phyloP scores from a whole-genome alignment of 2,888 invertebrate species.

The Lordiphosa fenestrarum region DNA sequence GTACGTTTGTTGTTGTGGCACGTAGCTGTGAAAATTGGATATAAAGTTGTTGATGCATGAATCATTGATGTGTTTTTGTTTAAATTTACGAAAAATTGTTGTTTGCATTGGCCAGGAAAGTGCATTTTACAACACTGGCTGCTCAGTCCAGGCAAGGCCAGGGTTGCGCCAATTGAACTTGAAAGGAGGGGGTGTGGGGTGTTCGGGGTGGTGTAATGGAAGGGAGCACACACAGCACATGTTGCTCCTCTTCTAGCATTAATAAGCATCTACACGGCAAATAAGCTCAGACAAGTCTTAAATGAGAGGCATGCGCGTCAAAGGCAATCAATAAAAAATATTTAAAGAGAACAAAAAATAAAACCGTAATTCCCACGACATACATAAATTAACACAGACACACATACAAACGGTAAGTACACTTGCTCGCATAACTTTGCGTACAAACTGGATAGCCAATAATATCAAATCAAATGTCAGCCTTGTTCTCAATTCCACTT shows the following conservation, averaged over 20 bases:
- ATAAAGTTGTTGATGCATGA: slow-evolving; percentile 47
- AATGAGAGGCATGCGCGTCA: slow-evolving; percentile 31
- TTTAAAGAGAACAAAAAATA: slow-evolving; percentile 22
- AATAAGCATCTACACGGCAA: slow-evolving; percentile 3
- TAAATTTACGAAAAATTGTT: slow-evolving; percentile 49
- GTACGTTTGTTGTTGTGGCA: slow-evolving; percentile 36
- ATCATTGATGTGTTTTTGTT: slow-evolving; percentile 38
- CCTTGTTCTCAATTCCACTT: too few species aligned
- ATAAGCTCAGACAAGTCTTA: neutral
- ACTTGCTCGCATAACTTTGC: neutral
- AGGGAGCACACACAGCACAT: slow-evolving; percentile 14
- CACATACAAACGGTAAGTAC: neutral
- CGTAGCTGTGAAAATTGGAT: slow-evolving; percentile 53
- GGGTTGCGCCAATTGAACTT: slow-evolving; percentile 21
- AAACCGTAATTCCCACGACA: slow-evolving; percentile 25
- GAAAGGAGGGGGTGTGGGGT: neutral
- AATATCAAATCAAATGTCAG: too few species aligned
- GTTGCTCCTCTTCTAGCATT: slow-evolving; percentile 24
- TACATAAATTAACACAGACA: slow-evolving; percentile 1
- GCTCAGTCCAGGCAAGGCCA: neutral
- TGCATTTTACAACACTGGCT: slow-evolving; percentile 18
- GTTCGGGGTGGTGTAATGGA: neutral
- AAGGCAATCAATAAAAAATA: slow-evolving; percentile 33
- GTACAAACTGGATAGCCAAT: too few species aligned
- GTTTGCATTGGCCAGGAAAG: slow-evolving; percentile 46